These are phyloP conservation scores for Mycalesis mineus DNA, from an alignment of 2,888 invertebrate species.

Conservation along the genomic window DNA sequence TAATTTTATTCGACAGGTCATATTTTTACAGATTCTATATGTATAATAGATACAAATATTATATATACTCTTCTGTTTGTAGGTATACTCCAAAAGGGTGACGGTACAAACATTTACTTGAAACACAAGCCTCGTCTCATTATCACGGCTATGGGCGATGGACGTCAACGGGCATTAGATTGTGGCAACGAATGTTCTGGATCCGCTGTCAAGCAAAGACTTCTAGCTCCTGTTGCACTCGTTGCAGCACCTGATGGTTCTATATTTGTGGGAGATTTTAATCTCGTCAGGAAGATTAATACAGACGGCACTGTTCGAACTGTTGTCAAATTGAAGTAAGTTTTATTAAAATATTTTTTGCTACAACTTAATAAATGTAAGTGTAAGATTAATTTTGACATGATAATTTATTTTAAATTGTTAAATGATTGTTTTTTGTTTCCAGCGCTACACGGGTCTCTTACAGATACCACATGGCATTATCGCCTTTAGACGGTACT, in stretches of 20 bases:
- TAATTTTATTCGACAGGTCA: too few species aligned
- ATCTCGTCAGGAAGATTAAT: conserved; percentile 91
- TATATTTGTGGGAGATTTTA: conserved; percentile 96
- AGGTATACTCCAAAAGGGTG: conserved; percentile 97
- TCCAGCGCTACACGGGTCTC: conserved; percentile 93
- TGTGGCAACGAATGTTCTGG: conserved; percentile 88
- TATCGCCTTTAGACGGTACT: conserved; percentile 95
- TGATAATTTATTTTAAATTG: too few species aligned
- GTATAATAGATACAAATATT: too few species aligned
- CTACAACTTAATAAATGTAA: neutral
- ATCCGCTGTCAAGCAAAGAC: conserved; percentile 85
- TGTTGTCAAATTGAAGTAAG: conserved; percentile 89
- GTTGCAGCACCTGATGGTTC: conserved; percentile 95
- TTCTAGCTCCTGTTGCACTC: conserved; percentile 95
- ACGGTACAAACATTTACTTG: conserved; percentile 96
- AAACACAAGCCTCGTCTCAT: conserved; percentile 95
- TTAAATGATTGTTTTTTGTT: too few species aligned
- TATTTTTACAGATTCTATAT: too few species aligned
- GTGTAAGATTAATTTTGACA: too few species aligned
- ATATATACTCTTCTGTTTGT: conserved; percentile 25
- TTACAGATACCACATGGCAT: conserved; percentile 97
- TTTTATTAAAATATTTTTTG: conserved; percentile 27
- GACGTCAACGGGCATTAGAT: conserved; percentile 91
- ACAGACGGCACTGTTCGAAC: conserved; percentile 90
- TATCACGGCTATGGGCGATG: conserved; percentile 93